These are phyloP conservation scores for Melanerpes aurifrons DNA, from an alignment of 2,113 vertebrate species.

Conservation along the genomic window DNA sequence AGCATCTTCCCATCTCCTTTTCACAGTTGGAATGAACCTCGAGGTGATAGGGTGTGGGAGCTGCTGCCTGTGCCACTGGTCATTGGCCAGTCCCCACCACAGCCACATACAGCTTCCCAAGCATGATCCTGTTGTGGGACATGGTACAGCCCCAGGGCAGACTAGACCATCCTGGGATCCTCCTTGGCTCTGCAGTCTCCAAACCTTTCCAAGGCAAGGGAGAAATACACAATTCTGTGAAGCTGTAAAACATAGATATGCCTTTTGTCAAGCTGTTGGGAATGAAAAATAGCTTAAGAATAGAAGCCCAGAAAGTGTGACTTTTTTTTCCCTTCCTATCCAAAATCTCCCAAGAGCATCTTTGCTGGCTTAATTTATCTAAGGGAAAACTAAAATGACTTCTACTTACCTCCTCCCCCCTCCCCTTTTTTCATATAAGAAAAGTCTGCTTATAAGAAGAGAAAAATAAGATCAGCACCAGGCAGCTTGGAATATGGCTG, in stretches of 20 bases:
- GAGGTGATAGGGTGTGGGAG: neutral
- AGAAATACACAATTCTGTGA: neutral
- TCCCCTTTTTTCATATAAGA: neutral
- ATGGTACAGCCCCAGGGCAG: neutral
- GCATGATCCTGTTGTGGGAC: neutral
- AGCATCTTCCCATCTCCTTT: neutral
- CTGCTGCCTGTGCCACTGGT: neutral
- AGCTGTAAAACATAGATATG: neutral
- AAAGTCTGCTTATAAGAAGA: neutral
- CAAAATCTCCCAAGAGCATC: neutral
- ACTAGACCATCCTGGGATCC: fast-evolving
- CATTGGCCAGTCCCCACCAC: neutral
- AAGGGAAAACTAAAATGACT: conserved; percentile 46
- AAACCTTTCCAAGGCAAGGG: neutral
- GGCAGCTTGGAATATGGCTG: neutral
- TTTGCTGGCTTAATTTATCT: conserved; percentile 34
- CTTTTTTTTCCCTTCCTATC: neutral
- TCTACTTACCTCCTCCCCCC: neutral
- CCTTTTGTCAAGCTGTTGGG: conserved; percentile 26
- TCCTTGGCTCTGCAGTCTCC: neutral
- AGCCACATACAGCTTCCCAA: fast-evolving
- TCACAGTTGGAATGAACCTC: neutral
- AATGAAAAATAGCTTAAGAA: conserved; percentile 32
- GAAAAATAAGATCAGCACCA: neutral
- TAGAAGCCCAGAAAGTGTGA: neutral